phyloP scores from a whole-genome alignment of 2,888 invertebrate species.

The Periphyllus acericola region DNA sequence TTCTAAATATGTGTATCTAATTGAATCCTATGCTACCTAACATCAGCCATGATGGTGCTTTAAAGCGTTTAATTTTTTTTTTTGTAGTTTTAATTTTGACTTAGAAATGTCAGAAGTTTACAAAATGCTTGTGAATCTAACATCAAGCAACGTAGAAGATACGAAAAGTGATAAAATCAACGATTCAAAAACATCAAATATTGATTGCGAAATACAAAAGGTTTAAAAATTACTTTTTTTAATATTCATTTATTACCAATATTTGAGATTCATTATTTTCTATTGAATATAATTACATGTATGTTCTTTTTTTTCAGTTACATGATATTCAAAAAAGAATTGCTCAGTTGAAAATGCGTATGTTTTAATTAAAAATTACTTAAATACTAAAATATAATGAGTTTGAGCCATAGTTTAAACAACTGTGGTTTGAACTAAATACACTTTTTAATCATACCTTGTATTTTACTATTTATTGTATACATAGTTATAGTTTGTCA shows the following conservation, averaged over 20 bases:
- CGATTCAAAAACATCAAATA: background rate
- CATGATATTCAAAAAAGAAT: conserved; percentile 51
- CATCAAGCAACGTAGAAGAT: conserved; percentile 4
- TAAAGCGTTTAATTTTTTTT: no score
- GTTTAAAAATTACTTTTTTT: background rate
- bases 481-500: no score
- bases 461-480: no score
- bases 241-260: background rate
- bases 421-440: no score
- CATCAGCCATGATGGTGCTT: no score
- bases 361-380: background rate
- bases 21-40: no score
- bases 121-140: conserved; percentile 19
- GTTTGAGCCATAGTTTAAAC: no score
- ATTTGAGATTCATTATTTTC: background rate
- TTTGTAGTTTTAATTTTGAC: conserved; percentile 49
- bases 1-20: no score
- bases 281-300: background rate
- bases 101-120: conserved; percentile 57
- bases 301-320: conserved; percentile 30
- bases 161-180: background rate
- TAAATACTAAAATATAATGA: no score
- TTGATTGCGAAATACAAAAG: conserved; percentile 49
- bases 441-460: no score
- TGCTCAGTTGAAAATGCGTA: conserved; percentile 12